phyloP scores from a whole-genome alignment of 1,140 invertebrate genomes.

The Drosophila sp. region DNA sequence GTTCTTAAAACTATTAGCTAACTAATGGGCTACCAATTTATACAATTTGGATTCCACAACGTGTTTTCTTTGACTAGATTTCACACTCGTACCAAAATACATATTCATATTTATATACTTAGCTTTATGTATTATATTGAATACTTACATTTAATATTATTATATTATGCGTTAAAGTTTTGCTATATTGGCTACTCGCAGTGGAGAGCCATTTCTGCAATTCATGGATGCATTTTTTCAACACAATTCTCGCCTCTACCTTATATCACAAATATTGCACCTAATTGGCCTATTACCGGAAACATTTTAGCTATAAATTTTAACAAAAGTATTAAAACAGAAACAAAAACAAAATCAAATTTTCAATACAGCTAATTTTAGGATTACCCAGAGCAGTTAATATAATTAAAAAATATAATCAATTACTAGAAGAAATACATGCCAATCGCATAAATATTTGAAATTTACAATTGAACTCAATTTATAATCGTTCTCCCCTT shows the following conservation, averaged over 20 bases:
- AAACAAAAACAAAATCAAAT: conserved; percentile 23
- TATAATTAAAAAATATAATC: conserved; percentile 8
- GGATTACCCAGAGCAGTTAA: not conserved
- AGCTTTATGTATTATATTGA: conserved; percentile 23
- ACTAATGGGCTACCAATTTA: conserved; percentile 12
- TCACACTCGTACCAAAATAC: conserved; percentile 67
- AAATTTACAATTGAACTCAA: conserved; percentile 19
- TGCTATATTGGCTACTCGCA: conserved; percentile 13
- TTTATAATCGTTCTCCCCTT: not conserved
- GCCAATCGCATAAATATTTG: conserved; percentile 3
- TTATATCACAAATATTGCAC: conserved; percentile 84
- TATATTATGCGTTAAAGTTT: conserved; percentile 24
- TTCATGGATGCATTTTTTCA: conserved; percentile 8
- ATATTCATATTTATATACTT: conserved; percentile 36
- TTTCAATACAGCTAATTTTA: not conserved
- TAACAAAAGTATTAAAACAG: conserved; percentile 46
- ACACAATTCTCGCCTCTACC: conserved; percentile 28
- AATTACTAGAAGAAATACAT: conserved; percentile 9
- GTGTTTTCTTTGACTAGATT: conserved; percentile 71
- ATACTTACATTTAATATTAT: conserved; percentile 2
- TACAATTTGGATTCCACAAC: conserved; percentile 47
- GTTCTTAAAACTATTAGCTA: conserved; percentile 31
- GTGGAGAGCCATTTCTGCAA: not conserved
- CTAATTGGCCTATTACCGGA: conserved; percentile 77
- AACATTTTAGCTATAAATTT: conserved; percentile 69